Evolutionary conservation across 2,888 invertebrate species (phyloP).

Genomic region (Idaea dimidiata): DNA sequence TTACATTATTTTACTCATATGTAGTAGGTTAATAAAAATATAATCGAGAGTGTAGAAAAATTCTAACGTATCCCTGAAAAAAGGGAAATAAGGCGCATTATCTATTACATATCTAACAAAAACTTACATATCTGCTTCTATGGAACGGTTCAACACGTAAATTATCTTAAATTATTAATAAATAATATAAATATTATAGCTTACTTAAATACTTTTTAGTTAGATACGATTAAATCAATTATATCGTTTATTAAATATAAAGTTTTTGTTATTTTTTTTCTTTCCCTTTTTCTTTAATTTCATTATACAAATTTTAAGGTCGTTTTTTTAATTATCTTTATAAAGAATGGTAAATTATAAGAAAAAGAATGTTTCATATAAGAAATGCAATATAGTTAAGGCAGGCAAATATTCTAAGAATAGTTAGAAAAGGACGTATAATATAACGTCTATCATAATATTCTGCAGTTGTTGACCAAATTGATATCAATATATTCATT

Average conservation of each 20-base stretch:
- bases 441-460: no score
- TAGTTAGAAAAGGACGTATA: no score
- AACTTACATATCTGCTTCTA: constrained; percentile 75
- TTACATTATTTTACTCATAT: constrained; percentile 4
- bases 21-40: constrained; percentile 13
- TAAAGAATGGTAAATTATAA: background rate
- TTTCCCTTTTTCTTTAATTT: constrained; percentile 9
- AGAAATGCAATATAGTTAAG: background rate
- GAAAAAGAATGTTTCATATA: background rate
- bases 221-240: constrained; percentile 51
- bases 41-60: constrained; percentile 11
- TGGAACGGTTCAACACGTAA: constrained; percentile 49
- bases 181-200: constrained; percentile 38
- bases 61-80: constrained; percentile 16
- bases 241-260: constrained; percentile 40
- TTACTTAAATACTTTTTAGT: constrained; percentile 35
- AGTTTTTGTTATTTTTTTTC: constrained; percentile 47
- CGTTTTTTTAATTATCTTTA: background rate
- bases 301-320: background rate
- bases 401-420: no score
- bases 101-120: constrained; percentile 52
- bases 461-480: no score
- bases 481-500: no score
- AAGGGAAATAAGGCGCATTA: no score
- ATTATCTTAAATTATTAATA: constrained; percentile 29